These are phyloP conservation scores for Platypus cylindrus DNA, from an alignment of 2,888 invertebrate species.

Conservation along the genomic window DNA sequence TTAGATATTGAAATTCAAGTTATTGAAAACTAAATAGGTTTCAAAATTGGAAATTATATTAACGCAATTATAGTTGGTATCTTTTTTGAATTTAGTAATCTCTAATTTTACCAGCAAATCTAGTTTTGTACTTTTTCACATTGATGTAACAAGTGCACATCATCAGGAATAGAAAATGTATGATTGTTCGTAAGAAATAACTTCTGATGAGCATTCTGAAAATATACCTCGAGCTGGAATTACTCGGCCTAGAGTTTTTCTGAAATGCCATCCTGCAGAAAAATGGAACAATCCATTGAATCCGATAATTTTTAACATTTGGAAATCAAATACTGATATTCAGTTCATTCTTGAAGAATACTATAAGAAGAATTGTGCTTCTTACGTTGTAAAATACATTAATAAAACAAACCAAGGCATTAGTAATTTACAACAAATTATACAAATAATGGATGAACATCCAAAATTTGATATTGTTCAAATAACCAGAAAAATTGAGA, in stretches of 20 bases:
- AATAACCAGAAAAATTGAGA: not conserved
- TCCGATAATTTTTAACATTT: slow-evolving; percentile 23
- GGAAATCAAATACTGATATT: not conserved
- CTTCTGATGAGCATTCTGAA: not conserved
- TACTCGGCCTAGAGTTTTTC: not conserved
- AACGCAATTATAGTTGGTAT: no score
- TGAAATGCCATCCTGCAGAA: slow-evolving; percentile 1
- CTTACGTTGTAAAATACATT: slow-evolving; percentile 32
- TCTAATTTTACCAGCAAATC: no score
- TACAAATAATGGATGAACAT: slow-evolving; percentile 25
- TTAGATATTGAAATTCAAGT: no score
- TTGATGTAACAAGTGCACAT: no score
- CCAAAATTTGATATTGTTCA: slow-evolving; percentile 16
- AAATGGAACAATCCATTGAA: slow-evolving; percentile 2
- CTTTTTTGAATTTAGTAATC: no score
- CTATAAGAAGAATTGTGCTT: slow-evolving; percentile 29
- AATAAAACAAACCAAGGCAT: slow-evolving; percentile 30
- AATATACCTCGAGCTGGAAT: slow-evolving; percentile 1
- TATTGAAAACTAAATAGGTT: no score
- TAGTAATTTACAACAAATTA: slow-evolving; percentile 28
- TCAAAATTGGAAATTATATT: no score
- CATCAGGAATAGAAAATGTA: no score
- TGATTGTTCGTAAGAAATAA: not conserved
- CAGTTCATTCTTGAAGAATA: not conserved
- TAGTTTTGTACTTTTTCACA: no score